These are phyloP conservation scores for Axinella damicornis DNA, from an alignment of 37 sponge, comb jelly and placozoan genomes.

Conservation along the genomic window DNA sequence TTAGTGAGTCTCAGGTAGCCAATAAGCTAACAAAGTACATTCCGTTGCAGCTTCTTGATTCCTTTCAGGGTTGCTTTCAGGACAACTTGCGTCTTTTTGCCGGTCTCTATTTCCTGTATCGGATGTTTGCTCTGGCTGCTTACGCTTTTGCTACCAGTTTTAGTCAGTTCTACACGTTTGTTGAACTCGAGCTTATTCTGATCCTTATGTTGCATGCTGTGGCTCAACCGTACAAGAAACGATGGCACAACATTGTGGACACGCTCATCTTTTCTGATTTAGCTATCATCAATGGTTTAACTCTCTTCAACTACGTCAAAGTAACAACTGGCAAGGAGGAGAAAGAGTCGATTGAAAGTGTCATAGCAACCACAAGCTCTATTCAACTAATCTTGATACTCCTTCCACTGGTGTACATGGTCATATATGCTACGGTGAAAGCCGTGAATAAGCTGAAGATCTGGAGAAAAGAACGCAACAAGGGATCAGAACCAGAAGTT, in stretches of 20 bases:
- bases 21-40: neutral
- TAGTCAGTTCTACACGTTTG: neutral
- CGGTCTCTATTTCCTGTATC: constrained; percentile 35
- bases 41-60: constrained; percentile 45
- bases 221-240: constrained; percentile 38
- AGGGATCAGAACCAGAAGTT: too few species aligned
- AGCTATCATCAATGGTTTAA: constrained; percentile 25
- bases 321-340: too few species aligned
- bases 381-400: too few species aligned
- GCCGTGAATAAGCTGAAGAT: too few species aligned
- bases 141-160: neutral
- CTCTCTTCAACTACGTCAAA: constrained; percentile 29
- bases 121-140: neutral
- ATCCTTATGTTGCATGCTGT: constrained; percentile 37
- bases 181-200: constrained; percentile 16
- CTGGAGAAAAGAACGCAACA: too few species aligned
- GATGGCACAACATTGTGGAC: constrained; percentile 52
- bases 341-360: too few species aligned
- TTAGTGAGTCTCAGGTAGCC: constrained; percentile 28
- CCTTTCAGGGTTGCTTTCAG: constrained; percentile 41
- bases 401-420: too few species aligned
- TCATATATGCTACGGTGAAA: too few species aligned
- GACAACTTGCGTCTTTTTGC: constrained; percentile 31
- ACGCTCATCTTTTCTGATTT: constrained; percentile 25
- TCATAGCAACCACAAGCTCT: too few species aligned